Conservation (phyloP, 2,797 vertebrate species). For the Cynopterus sphinx region DNA sequence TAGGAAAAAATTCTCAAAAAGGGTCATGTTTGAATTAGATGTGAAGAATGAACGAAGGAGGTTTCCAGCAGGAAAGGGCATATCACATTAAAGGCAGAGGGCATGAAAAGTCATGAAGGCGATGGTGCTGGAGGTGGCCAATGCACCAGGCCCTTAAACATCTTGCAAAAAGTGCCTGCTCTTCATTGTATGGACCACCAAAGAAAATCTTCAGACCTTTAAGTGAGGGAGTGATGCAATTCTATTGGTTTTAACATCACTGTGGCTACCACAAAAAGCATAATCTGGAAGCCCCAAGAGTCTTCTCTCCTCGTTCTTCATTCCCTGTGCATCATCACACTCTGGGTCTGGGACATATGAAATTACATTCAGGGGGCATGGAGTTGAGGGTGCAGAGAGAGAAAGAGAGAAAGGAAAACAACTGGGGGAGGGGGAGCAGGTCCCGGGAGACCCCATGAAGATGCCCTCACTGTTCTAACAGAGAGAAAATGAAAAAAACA, state of each 20-base stretch:
- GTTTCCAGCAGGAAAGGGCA: neutral
- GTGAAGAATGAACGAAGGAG: neutral
- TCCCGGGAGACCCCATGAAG: constrained; percentile 68
- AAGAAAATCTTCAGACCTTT: neutral
- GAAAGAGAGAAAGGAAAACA: neutral
- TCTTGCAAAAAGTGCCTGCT: neutral
- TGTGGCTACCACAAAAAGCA: neutral
- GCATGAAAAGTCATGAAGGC: neutral
- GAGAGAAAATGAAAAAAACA: constrained; percentile 82
- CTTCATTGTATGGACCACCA: neutral
- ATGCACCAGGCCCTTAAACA: neutral
- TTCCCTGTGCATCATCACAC: neutral
- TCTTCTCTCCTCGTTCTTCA: neutral
- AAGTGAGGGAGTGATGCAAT: neutral
- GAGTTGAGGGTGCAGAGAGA: neutral
- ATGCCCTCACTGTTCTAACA: constrained; percentile 61
- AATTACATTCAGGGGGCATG: neutral
- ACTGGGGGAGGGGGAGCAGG: neutral
- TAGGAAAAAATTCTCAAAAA: neutral
- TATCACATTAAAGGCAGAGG: neutral
- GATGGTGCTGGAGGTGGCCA: rapidly evolving
- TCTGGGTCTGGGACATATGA: neutral
- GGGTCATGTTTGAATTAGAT: neutral
- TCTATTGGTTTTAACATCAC: neutral
- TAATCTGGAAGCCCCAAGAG: neutral